Evolutionary conservation across 1,140 invertebrate genomes (phyloP).

Genomic region (Nixonia krombeini): DNA sequence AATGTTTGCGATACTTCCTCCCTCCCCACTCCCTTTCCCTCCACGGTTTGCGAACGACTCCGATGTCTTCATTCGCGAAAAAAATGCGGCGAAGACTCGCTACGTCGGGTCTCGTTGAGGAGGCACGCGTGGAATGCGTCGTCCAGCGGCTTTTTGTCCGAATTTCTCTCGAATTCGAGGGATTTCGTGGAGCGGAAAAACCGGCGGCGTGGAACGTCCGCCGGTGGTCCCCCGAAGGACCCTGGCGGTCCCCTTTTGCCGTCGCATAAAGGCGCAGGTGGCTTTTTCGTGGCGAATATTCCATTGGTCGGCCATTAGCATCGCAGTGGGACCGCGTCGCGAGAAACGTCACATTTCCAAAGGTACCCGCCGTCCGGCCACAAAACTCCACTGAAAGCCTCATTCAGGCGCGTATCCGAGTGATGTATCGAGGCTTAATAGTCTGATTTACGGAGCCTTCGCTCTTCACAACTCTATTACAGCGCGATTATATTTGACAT

Average conservation of each 20-base stretch:
- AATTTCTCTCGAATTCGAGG: slow-evolving; percentile 13
- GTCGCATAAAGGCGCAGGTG: slow-evolving; percentile 41
- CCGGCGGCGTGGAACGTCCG: slow-evolving; percentile 11
- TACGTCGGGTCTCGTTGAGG: slow-evolving; percentile 10
- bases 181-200: slow-evolving; percentile 38
- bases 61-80: too few relatives aligned
- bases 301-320: slow-evolving; percentile 44
- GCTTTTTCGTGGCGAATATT: slow-evolving; percentile 33
- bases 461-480: slow-evolving; percentile 40
- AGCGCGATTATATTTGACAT: too few relatives aligned
- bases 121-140: slow-evolving; percentile 3
- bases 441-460: slow-evolving; percentile 34
- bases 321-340: slow-evolving; percentile 31
- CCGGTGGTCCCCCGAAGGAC: slow-evolving; percentile 22
- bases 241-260: slow-evolving; percentile 13
- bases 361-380: slow-evolving; percentile 18
- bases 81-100: too few relatives aligned
- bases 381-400: slow-evolving; percentile 34
- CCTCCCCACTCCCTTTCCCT: too few relatives aligned
- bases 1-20: too few relatives aligned
- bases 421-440: slow-evolving; percentile 44
- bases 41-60: too few relatives aligned
- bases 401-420: slow-evolving; percentile 27
- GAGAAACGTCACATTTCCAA: slow-evolving; percentile 31
- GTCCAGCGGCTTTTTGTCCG: slow-evolving; percentile 29